Conservation (phyloP, 2,113 vertebrate species). For the Mola mola region DNA sequence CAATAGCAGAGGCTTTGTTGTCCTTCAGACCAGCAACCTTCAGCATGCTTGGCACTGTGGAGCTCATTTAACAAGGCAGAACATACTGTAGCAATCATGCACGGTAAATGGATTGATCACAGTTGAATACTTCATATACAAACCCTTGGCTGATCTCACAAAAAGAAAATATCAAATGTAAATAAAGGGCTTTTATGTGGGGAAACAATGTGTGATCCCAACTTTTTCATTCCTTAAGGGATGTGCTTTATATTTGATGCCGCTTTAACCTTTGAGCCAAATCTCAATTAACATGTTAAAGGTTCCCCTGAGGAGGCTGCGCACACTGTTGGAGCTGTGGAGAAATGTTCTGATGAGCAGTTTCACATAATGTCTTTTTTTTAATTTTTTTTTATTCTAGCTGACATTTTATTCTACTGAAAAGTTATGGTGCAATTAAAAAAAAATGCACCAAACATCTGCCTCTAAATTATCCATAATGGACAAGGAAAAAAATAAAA, state of each 20-base stretch:
- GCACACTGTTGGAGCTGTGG: not conserved
- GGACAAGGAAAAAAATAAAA: too few species aligned
- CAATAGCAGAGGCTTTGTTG: conserved; percentile 49
- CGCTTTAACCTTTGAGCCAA: conserved; percentile 19
- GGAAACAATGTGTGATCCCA: conserved; percentile 14
- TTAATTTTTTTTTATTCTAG: too few species aligned
- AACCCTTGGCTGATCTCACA: conserved; percentile 37
- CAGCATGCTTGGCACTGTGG: conserved; percentile 51
- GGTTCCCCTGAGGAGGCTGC: conserved; percentile 1
- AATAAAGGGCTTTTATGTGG: conserved; percentile 26
- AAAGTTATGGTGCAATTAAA: too few species aligned
- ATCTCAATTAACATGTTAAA: conserved; percentile 22
- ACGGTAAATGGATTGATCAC: conserved; percentile 59
- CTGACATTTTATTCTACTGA: too few species aligned
- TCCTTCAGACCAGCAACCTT: conserved; percentile 54
- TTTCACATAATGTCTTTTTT: too few species aligned
- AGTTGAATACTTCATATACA: conserved; percentile 33
- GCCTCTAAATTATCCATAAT: too few species aligned
- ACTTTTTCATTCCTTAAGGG: conserved; percentile 13
- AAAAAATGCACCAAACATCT: too few species aligned
- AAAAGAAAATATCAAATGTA: conserved; percentile 34
- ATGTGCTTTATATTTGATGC: conserved; percentile 19
- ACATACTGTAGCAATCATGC: conserved; percentile 64
- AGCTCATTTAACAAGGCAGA: conserved; percentile 43
- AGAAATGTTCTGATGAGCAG: not conserved